Base-by-base conservation (phyloP, 1,140 invertebrate genomes). In the Heliconius hermathena region DNA sequence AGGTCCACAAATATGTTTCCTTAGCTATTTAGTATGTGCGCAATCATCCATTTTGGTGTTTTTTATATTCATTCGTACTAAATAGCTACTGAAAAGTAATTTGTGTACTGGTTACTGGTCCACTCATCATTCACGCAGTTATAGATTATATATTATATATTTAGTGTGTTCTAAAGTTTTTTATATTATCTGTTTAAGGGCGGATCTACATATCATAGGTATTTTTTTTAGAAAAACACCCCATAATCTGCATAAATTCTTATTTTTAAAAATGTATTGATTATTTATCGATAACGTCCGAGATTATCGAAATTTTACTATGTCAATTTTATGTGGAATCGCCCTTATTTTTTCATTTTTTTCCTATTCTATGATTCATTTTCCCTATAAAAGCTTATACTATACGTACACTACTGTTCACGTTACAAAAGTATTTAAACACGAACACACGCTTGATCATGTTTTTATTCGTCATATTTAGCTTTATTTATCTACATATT, bases 21-120 rank as follows among this genome's bases (percentile, higher is more conserved):
- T 85, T 89, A 89, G 88, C 88, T 89, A 89, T 89, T 89, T 89
- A 89, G 88, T 89, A 89, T 89, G 86, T 89, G 84, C 88, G 85
- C 86, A 87, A 84, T 87, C 88, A 89, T 86, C 81, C 88, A 87
- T 86, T 72, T 85, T 85, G 80, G 81, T 88, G 85, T 88, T 76
- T 52, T 52, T 52, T 66, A 16, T 66, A 77, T 82, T 83, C 87
- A 89, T 87, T 85, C 84, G 85, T 89, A 89, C 88, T 89, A 89
- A 89, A 89, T 89, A 89, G 86, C 88, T 89, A 89, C 78, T 87
- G 88, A 88, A 88, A 87, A 86, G 86, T 84, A 83, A 88, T 88
- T 89, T 89, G 85, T 88, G 87, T 87, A 85, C 85, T 86, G 81
- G 83, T 81, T 76, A 78, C 77, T 78, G 74, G 76, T 73, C 80